phyloP scores from a whole-genome alignment of 2,797 vertebrate species.

The Cichlasoma orientale region DNA sequence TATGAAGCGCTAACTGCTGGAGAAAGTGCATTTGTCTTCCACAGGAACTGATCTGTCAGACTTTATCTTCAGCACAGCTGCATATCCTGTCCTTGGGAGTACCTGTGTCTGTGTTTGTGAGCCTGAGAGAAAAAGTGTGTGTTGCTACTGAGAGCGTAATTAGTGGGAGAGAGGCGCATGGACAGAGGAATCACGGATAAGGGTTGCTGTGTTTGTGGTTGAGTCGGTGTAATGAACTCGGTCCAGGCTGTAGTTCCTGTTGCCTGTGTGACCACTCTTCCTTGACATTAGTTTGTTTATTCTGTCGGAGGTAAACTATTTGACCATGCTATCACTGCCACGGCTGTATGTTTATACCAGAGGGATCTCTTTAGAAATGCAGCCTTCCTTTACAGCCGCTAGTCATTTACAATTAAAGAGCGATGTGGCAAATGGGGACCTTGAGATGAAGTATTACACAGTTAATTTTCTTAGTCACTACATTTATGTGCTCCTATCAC shows the following conservation, averaged over 20 bases:
- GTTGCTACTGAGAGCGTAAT: background rate
- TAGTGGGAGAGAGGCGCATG: constrained; percentile 5
- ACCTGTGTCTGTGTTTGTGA: constrained; percentile 21
- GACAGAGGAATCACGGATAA: constrained; percentile 11
- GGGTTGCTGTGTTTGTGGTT: constrained; percentile 31
- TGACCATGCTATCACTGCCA: background rate
- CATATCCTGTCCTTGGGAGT: constrained; percentile 41
- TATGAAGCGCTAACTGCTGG: constrained; percentile 75
- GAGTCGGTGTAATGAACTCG: constrained; percentile 41
- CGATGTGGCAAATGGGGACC: background rate
- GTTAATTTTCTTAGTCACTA: background rate
- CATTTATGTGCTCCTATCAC: background rate
- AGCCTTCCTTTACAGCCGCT: background rate
- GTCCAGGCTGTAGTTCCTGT: constrained; percentile 51
- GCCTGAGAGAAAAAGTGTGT: background rate
- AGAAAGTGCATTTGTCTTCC: constrained; percentile 62
- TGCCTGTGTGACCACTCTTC: constrained; percentile 26
- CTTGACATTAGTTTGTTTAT: background rate
- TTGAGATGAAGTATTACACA: background rate
- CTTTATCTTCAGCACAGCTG: constrained; percentile 58
- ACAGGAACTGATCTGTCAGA: constrained; percentile 77
- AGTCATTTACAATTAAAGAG: background rate
- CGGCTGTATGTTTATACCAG: background rate
- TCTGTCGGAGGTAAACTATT: background rate
- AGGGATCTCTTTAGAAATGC: background rate